These are phyloP conservation scores for Ceriagrion tenellum DNA, from an alignment of 2,888 invertebrate species.

Conservation along the genomic window DNA sequence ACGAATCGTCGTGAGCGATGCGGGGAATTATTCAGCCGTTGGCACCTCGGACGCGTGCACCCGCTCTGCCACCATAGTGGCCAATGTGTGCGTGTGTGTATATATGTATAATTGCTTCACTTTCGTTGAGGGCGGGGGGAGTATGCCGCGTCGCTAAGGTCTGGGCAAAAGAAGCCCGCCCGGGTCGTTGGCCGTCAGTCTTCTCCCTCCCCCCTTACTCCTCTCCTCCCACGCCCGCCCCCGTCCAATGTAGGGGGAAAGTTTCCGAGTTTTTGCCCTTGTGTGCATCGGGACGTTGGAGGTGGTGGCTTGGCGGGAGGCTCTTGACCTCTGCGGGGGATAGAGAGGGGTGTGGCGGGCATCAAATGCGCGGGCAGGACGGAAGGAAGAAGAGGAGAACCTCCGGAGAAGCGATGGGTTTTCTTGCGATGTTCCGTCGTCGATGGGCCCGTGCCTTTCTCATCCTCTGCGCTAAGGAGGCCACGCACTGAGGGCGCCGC, in stretches of 20 bases:
- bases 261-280: conserved; percentile 56
- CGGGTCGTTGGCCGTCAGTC: conserved; percentile 57
- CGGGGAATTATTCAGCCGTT: not conserved
- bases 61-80: not conserved
- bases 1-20: not conserved
- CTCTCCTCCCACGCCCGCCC: not conserved
- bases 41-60: not conserved
- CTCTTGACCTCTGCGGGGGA: conserved; percentile 44
- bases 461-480: not conserved
- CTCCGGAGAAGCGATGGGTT: not conserved
- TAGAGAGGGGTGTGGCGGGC: not conserved
- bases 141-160: conserved; percentile 17
- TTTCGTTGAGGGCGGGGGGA: not conserved
- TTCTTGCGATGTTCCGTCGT: not conserved
- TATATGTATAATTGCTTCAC: conserved; percentile 55
- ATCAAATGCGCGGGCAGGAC: not conserved
- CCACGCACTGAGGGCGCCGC: not conserved
- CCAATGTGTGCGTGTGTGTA: not conserved
- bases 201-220: not conserved
- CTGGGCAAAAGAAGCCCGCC: conserved; percentile 10
- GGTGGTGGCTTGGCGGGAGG: not conserved
- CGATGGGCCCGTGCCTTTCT: not conserved
- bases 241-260: conserved; percentile 2
- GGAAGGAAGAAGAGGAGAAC: not conserved
- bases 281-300: not conserved